A percentile compares a stretch with the other conserved stretches of the same genome.
These are phyloP conservation scores for Neoniphon sammara DNA, from an alignment of 2,797 vertebrate genomes.

Conservation along the genomic window DNA sequence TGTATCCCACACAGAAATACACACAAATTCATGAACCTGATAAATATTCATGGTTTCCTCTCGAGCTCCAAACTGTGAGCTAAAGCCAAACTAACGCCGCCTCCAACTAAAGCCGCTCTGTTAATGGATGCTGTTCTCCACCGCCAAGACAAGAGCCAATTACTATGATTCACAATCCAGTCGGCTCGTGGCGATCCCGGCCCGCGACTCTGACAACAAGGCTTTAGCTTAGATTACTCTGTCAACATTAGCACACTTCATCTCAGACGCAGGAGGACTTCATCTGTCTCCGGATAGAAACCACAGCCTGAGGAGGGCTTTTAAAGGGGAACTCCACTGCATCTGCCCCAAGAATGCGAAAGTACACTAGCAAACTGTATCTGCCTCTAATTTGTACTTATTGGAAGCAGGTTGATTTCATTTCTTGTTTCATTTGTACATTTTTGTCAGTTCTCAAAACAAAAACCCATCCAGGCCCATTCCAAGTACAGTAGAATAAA, in stretches of 20 bases:
- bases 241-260: conserved; percentile 49
- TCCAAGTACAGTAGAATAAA: too few relatives aligned
- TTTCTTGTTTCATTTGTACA: too few relatives aligned
- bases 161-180: conserved; percentile 62
- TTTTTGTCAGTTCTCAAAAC: too few relatives aligned
- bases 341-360: background rate
- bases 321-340: background rate
- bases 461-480: too few relatives aligned
- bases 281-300: conserved; percentile 11
- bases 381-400: too few relatives aligned
- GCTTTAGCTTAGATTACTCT: conserved; percentile 54
- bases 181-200: conserved; percentile 18
- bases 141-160: conserved; percentile 63
- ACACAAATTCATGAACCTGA: conserved; percentile 10
- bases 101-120: conserved; percentile 37
- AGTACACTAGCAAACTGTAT: too few relatives aligned
- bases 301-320: background rate
- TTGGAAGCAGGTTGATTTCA: too few relatives aligned
- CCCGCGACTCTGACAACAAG: conserved; percentile 46
- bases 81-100: conserved; percentile 34
- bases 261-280: conserved; percentile 35
- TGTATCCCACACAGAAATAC: background rate
- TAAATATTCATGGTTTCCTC: conserved; percentile 47
- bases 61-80: conserved; percentile 20
- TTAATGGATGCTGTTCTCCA: conserved; percentile 67